phyloP scores from a whole-genome alignment of 2,113 vertebrate species.

The Pygoscelis antarcticus region DNA sequence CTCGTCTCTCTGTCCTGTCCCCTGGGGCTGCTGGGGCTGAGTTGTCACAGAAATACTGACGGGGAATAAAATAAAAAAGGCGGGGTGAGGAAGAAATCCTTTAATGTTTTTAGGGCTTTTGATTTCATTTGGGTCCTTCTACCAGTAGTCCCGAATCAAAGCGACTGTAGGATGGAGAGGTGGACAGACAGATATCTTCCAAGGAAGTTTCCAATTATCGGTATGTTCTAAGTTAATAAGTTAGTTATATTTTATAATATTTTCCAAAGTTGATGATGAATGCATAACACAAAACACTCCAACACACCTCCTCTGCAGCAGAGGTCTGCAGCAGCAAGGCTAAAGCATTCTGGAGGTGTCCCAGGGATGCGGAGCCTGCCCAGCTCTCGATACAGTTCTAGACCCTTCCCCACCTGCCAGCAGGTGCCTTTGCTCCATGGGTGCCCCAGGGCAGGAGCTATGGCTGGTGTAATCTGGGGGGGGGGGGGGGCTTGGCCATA shows the following conservation, averaged over 20 bases:
- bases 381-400: not conserved
- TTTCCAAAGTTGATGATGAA: not conserved
- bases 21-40: conserved; percentile 46
- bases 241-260: not conserved
- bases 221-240: not conserved
- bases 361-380: not conserved
- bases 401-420: not conserved
- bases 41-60: conserved; percentile 43
- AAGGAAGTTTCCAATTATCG: not conserved
- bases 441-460: not conserved
- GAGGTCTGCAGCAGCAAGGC: not conserved
- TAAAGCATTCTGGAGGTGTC: not conserved
- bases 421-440: rapidly evolving
- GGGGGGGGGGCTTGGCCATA: not conserved
- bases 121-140: not conserved
- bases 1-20: conserved; percentile 67
- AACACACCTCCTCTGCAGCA: not conserved
- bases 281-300: not conserved
- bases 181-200: not conserved
- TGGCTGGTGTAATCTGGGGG: rapidly evolving
- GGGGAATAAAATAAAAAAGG: conserved; percentile 19
- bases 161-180: not conserved
- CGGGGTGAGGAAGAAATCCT: not conserved
- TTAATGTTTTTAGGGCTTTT: not conserved
- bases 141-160: not conserved